Conservation (phyloP, 2,113 vertebrate genomes). For the Corapipo altera region DNA sequence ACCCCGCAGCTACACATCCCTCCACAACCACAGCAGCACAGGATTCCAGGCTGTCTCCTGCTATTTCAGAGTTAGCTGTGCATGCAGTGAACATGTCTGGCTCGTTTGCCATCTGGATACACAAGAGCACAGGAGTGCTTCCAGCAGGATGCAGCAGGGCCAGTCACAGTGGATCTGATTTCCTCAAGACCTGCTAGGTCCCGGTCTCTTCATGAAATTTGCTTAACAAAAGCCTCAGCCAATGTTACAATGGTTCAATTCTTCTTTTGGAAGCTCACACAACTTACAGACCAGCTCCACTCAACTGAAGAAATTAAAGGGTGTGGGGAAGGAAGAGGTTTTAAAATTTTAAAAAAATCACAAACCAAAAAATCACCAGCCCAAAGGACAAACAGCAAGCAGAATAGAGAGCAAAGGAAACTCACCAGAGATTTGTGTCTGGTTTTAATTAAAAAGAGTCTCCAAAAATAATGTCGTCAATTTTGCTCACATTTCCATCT, state of each 20-base stretch:
- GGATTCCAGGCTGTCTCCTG: not conserved
- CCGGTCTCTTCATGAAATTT: constrained; percentile 73
- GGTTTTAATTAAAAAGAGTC: not conserved
- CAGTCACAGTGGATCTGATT: constrained; percentile 60
- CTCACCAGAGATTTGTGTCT: not conserved
- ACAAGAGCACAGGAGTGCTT: not conserved
- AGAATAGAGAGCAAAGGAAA: not conserved
- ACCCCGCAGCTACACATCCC: not conserved
- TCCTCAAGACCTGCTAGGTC: constrained; percentile 53
- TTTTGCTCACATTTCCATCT: constrained; percentile 48
- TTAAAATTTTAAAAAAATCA: not conserved
- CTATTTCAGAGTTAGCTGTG: not conserved
- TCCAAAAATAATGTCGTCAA: not conserved
- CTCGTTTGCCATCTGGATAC: constrained; percentile 4
- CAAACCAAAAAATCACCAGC: not conserved
- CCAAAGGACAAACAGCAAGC: not conserved
- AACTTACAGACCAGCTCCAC: constrained; percentile 36
- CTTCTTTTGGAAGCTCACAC: constrained; percentile 68
- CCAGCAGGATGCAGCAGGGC: not conserved
- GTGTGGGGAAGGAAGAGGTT: not conserved
- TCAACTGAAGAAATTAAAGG: constrained; percentile 24
- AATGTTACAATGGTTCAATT: constrained; percentile 66
- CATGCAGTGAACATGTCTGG: not conserved
- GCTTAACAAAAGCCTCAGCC: constrained; percentile 71
- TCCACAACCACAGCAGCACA: not conserved